Base-by-base conservation (phyloP, 2,113 vertebrate species). In the Oryzias celebensis region DNA sequence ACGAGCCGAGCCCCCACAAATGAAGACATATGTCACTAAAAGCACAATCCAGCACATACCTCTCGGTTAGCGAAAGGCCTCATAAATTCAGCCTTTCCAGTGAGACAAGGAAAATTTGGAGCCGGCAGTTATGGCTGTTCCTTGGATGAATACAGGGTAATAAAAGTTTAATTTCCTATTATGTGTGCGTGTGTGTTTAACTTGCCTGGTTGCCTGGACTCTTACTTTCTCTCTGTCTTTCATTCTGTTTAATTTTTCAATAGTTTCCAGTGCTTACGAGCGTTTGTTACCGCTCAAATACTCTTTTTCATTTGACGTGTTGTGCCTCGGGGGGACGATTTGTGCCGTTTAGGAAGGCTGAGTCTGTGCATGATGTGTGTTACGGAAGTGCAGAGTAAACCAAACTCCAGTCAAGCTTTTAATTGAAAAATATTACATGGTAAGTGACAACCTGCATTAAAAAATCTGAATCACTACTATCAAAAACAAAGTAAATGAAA, bases 121-220 rank as follows among this genome's bases (percentile, higher is more conserved):
- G 82, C 57, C 78, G 83, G 82, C 85, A 87, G 77, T 90, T 87
- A 89, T 75, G 70, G 77, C 68, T 75, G 77, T 89, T 89, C 86
- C 81, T 85, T 78, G 84, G 90, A 90, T 86, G 85, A 91, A 91
- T 90, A 87, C 69, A 74, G 67, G 88, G 81, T 91, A 83, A 87
- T 90, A 91, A 91, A 90, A 90, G 82, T 92, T 90, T 92, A 91
- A 91, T 90, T 88, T 91, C 87, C 84, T 85, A 88, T 91, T 90
- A 91, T 89, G 81, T 78, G 80, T 54, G 28, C 41, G 31, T 85
- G 82, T 89, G 85, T 89, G 88, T 88, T 91, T 91, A 87, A 91
- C 88, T 85, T 69, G 65, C 76, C 72, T 71, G 78, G 81, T 68
- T 79, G 68, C 85, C 78, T 79, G 65, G 71, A 77, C 73, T 50